phyloP scores from a whole-genome alignment of 1,140 invertebrate species.

The Drosophila murphyi region DNA sequence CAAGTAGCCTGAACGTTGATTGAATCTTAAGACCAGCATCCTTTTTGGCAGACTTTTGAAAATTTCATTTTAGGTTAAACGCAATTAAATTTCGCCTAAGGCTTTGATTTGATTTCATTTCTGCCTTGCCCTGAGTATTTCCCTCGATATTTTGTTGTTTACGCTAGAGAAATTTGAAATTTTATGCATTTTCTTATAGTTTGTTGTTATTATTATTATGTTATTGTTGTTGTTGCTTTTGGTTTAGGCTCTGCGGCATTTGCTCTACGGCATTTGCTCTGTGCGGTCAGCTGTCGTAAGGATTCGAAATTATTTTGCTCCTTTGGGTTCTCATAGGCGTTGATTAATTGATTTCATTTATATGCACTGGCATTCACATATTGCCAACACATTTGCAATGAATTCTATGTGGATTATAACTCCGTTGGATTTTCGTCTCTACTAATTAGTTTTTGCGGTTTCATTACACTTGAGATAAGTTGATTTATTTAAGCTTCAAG shows the following conservation, averaged over 20 bases:
- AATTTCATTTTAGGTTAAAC: slow-evolving; percentile 81
- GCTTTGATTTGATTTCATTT: slow-evolving; percentile 68
- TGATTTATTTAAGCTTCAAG: slow-evolving; percentile 29
- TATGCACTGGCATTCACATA: not conserved
- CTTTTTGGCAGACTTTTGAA: slow-evolving; percentile 46
- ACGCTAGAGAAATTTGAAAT: slow-evolving; percentile 70
- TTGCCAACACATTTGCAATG: slow-evolving; percentile 21
- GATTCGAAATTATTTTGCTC: slow-evolving; percentile 67
- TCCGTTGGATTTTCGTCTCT: slow-evolving; percentile 34
- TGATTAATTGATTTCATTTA: slow-evolving; percentile 65
- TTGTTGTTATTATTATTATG: slow-evolving; percentile 19
- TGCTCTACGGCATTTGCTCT: slow-evolving; percentile 13
- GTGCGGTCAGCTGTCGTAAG: slow-evolving; percentile 64
- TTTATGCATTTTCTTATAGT: slow-evolving; percentile 60
- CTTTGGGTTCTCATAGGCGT: slow-evolving; percentile 48
- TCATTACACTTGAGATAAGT: slow-evolving; percentile 21
- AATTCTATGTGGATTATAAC: slow-evolving; percentile 27
- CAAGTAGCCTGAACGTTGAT: slow-evolving; percentile 60
- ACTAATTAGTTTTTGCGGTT: slow-evolving; percentile 76
- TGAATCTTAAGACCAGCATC: slow-evolving; percentile 64
- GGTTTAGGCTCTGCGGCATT: slow-evolving; percentile 28
- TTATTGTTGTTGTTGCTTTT: slow-evolving; percentile 29
- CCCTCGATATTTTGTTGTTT: slow-evolving; percentile 45
- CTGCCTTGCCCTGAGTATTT: not conserved
- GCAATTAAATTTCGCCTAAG: slow-evolving; percentile 77